Conservation (phyloP, 2,113 vertebrate genomes). For the Myrmophylax atrothorax region DNA sequence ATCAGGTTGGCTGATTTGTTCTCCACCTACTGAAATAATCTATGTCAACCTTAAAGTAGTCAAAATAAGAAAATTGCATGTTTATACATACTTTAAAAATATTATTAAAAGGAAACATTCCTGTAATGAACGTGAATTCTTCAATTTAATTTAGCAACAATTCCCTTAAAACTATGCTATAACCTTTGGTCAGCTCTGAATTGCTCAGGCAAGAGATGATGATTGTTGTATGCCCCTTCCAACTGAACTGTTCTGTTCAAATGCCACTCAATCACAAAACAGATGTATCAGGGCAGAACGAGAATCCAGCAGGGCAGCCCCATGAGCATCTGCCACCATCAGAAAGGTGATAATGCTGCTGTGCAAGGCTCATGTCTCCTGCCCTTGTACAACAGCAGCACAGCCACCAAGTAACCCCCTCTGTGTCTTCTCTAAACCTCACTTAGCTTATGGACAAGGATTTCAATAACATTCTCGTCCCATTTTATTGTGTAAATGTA, state of each 20-base stretch:
- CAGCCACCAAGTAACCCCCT: background rate
- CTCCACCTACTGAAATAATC: background rate
- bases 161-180: background rate
- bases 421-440: background rate
- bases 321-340: background rate
- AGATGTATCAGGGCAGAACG: background rate
- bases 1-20: background rate
- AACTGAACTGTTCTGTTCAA: background rate
- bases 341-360: background rate
- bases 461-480: background rate
- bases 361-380: background rate
- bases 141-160: background rate
- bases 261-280: background rate
- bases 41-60: background rate
- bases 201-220: background rate
- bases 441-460: background rate
- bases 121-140: background rate
- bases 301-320: background rate
- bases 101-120: background rate
- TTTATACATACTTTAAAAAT: background rate
- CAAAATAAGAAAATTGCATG: background rate
- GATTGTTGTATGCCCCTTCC: background rate
- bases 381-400: background rate
- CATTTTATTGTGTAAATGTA: background rate
- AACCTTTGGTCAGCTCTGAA: background rate